Conservation (phyloP, 1,140 invertebrate species). For the Penaeus japonicus region DNA sequence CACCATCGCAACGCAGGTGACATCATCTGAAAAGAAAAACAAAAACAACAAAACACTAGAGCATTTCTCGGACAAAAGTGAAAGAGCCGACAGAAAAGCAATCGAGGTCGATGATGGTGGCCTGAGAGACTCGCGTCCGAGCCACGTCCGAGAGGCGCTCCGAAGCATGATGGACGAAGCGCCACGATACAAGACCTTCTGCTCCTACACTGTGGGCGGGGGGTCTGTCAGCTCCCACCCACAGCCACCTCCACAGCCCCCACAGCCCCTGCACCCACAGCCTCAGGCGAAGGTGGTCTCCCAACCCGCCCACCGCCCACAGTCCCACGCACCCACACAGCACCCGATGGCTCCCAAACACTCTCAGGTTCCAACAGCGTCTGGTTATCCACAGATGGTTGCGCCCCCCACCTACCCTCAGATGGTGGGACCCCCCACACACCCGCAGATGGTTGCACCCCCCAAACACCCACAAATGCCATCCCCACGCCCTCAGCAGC, state of each 20-base stretch:
- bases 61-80: too few species aligned
- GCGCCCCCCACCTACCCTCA: not conserved
- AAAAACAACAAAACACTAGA: too few species aligned
- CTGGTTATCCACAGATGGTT: too few species aligned
- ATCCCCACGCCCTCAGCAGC: too few species aligned
- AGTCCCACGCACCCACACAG: not conserved
- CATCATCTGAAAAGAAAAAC: too few species aligned
- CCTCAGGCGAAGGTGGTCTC: not conserved
- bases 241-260: not conserved
- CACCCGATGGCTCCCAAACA: not conserved
- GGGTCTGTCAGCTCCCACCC: slow-evolving; percentile 11
- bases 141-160: too few species aligned
- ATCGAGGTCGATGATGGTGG: too few species aligned
- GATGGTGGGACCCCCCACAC: not conserved
- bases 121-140: too few species aligned
- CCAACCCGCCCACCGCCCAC: not conserved
- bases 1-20: too few species aligned
- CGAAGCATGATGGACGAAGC: not conserved
- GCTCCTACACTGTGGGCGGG: slow-evolving; percentile 27
- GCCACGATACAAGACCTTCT: slow-evolving; percentile 13
- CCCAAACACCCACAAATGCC: too few species aligned
- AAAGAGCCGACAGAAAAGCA: too few species aligned
- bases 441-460: too few species aligned
- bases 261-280: not conserved
- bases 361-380: not conserved